A percentile compares a stretch with the other conserved stretches of the same genome.
These are phyloP conservation scores for Zaprionus davidi DNA, from an alignment of 1,140 invertebrate species.

Conservation along the genomic window DNA sequence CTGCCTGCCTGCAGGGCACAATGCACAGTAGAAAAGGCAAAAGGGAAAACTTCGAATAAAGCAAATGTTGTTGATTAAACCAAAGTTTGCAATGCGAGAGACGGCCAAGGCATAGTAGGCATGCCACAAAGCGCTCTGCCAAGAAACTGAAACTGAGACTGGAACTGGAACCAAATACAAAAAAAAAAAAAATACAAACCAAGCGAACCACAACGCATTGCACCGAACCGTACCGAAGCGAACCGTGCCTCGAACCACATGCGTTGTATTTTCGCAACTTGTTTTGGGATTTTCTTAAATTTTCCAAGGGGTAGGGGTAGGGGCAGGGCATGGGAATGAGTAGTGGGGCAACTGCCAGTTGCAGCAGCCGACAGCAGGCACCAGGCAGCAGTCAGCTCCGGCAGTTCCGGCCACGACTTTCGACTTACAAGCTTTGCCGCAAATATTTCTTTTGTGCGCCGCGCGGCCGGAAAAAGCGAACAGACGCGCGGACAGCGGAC, in stretches of 20 bases:
- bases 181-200: slow-evolving; percentile 7
- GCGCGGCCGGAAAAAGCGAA: slow-evolving; percentile 25
- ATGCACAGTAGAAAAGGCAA: not conserved
- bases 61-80: slow-evolving; percentile 51
- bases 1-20: not conserved
- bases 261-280: slow-evolving; percentile 30
- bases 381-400: not conserved
- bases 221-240: slow-evolving; percentile 20
- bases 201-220: slow-evolving; percentile 27
- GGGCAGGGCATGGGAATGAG: not conserved
- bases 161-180: not conserved
- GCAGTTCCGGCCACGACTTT: slow-evolving; percentile 34
- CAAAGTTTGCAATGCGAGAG: slow-evolving; percentile 33
- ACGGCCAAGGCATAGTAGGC: not conserved
- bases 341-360: not conserved
- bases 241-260: slow-evolving; percentile 11
- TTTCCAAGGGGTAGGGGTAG: not conserved
- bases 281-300: slow-evolving; percentile 12
- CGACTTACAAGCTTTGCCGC: slow-evolving; percentile 37
- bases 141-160: slow-evolving; percentile 24
- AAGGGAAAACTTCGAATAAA: slow-evolving; percentile 17
- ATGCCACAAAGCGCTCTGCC: slow-evolving; percentile 9
- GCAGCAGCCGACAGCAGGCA: not conserved
- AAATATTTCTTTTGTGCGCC: slow-evolving; percentile 42
- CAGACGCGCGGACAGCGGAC: slow-evolving; percentile 21